Base-by-base conservation (phyloP, 2,113 vertebrate genomes). In the Myodes glareolus region DNA sequence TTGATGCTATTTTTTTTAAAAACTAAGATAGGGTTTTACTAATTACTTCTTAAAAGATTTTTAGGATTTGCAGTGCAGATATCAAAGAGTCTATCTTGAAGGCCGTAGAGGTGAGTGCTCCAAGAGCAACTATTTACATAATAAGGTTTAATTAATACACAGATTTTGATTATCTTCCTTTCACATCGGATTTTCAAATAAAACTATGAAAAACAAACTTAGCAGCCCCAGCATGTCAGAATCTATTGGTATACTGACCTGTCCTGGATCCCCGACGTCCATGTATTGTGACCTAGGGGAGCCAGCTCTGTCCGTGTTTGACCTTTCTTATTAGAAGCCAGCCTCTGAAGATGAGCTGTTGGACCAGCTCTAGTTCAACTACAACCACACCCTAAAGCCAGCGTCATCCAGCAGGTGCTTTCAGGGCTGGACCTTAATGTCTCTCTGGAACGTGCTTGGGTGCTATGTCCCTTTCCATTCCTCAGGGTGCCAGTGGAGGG, bases 151-250 rank as follows among this genome's bases (percentile, higher is more conserved):
- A 92, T 75, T 10, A 36, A 78, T 76, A 8, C 4, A 7, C 5
- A 75, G 63, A 76, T 84, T 31, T 39, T 92, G 45, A 82, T 86
- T 31, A 75, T 77, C 61, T 92, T 82, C 77, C 10, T 50, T 87
- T 97, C 36, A 52, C 63, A 76, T 55, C 93, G 86, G 61, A 67
- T 89, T 97, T 90, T 95, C 33, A 81, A 89, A 50, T 63, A 81
- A 70, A 63, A 91, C 92, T 45, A 42, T 17, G 68, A 91, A 96
- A 88, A 39, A 58, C 75, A 33, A 84, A 95, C n/a, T 7, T 17
- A 12, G 17, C 17, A 55, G 4, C 14, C 47, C 27, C 45, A 12
- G 7, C 16, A 9, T 88, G 27, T 68, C 55, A 31, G 55, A 17
- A 21, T 10, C 78, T 21, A 21, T 19, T 77, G 39, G 27, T n/a